Evolutionary conservation across 2,888 invertebrate genomes (phyloP).

Genomic region (Heteropelma amictum): DNA sequence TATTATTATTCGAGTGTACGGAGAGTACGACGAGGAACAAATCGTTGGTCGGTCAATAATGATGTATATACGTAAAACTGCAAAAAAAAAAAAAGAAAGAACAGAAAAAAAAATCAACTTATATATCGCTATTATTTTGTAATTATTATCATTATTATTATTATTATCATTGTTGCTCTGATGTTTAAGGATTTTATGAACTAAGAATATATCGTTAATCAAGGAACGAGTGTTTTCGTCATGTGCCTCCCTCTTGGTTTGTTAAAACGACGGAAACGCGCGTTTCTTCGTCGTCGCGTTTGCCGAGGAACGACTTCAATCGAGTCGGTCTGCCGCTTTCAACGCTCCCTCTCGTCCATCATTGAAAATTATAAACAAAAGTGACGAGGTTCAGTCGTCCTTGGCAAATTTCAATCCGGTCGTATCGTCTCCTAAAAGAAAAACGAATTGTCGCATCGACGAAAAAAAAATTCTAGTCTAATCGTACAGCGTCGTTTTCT

Average conservation of each 20-base stretch:
- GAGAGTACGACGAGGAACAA: slow-evolving; percentile 24
- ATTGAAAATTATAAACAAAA: no score
- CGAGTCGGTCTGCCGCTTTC: no score
- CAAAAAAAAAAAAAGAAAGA: no score
- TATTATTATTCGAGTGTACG: slow-evolving; percentile 42
- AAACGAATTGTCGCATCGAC: neutral
- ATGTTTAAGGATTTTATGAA: slow-evolving; percentile 72
- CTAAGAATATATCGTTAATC: slow-evolving; percentile 66
- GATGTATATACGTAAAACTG: slow-evolving; percentile 48
- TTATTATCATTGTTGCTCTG: slow-evolving; percentile 73
- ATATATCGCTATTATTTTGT: slow-evolving; percentile 57
- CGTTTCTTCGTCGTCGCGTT: neutral
- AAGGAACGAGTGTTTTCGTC: neutral
- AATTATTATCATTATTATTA: slow-evolving; percentile 63
- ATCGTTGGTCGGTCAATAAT: slow-evolving; percentile 45
- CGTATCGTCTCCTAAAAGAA: neutral
- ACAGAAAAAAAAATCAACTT: slow-evolving; percentile 8
- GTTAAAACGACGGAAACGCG: neutral
- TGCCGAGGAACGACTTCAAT: no score
- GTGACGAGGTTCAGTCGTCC: no score
- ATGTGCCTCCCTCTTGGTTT: neutral
- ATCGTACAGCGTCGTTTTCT: no score
- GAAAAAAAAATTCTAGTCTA: neutral
- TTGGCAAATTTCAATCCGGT: no score
- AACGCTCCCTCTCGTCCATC: no score